A percentile compares a stretch with the other conserved stretches of the same genome.
Conservation (phyloP, 2,888 invertebrate species). For the Zygogramma bicolorata region DNA sequence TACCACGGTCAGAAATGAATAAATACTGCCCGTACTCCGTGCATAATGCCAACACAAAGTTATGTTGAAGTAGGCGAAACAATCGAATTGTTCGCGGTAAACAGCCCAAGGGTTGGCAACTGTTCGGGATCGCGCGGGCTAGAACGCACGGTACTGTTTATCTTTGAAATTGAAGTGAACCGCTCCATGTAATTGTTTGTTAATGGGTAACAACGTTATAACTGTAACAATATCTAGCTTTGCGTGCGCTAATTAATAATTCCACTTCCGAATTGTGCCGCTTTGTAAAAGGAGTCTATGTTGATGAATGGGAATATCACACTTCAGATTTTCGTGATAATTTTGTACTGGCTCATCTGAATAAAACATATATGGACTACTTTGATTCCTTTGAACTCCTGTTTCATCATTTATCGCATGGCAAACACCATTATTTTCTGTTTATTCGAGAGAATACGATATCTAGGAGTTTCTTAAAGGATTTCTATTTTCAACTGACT, state of each 20-base stretch:
- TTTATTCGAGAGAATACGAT: too few relatives aligned
- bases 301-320: background rate
- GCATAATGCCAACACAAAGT: slow-evolving; percentile 16
- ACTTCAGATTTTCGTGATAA: background rate
- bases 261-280: background rate
- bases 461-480: too few relatives aligned
- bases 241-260: slow-evolving; percentile 6
- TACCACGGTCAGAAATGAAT: slow-evolving; percentile 19
- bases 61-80: slow-evolving; percentile 34
- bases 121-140: slow-evolving; percentile 32
- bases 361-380: too few relatives aligned
- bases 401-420: too few relatives aligned
- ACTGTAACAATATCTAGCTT: slow-evolving; percentile 27
- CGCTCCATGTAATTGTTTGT: slow-evolving; percentile 41
- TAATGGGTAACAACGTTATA: slow-evolving; percentile 38
- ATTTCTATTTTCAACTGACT: too few relatives aligned
- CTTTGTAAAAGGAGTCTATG: background rate
- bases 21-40: slow-evolving; percentile 7
- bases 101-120: slow-evolving; percentile 43
- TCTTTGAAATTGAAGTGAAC: slow-evolving; percentile 55
- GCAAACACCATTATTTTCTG: too few relatives aligned
- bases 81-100: slow-evolving; percentile 46
- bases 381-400: too few relatives aligned
- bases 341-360: too few relatives aligned
- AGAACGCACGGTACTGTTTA: slow-evolving; percentile 46